Evolutionary conservation across 2,888 invertebrate genomes (phyloP).

Genomic region (Eulithis prunata): DNA sequence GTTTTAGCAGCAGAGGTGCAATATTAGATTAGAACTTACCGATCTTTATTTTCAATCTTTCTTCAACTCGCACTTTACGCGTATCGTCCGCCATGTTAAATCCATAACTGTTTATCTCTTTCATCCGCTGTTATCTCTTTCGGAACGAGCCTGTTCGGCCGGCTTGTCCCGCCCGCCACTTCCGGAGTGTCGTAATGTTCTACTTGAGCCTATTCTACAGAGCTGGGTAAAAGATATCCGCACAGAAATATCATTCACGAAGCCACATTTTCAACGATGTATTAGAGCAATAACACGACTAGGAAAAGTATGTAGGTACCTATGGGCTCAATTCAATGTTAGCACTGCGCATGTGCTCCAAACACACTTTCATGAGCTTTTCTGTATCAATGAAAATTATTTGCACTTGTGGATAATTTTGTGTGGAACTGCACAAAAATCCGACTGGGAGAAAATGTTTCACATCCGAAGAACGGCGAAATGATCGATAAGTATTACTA

Average conservation of each 20-base stretch:
- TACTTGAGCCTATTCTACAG: constrained; percentile 72
- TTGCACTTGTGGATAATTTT: constrained; percentile 60
- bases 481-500: constrained; percentile 5
- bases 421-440: constrained; percentile 45
- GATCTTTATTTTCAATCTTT: constrained; percentile 97
- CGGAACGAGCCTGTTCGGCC: constrained; percentile 82
- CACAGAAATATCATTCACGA: constrained; percentile 53
- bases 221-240: constrained; percentile 57
- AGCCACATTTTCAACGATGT: constrained; percentile 57
- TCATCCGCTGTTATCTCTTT: constrained; percentile 85
- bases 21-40: constrained; percentile 86
- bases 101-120: constrained; percentile 89
- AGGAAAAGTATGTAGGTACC: constrained; percentile 45
- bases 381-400: constrained; percentile 71
- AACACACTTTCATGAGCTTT: constrained; percentile 66
- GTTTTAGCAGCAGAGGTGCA: constrained; percentile 37
- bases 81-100: constrained; percentile 96
- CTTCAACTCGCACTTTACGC: constrained; percentile 95
- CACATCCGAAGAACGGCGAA: constrained; percentile 17
- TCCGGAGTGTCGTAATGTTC: constrained; percentile 84
- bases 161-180: constrained; percentile 82
- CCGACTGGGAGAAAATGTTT: constrained; percentile 22
- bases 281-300: constrained; percentile 50
- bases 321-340: constrained; percentile 48
- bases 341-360: constrained; percentile 78